Conservation (phyloP, 2,888 invertebrate species). For the Siphlonurus alternatus region DNA sequence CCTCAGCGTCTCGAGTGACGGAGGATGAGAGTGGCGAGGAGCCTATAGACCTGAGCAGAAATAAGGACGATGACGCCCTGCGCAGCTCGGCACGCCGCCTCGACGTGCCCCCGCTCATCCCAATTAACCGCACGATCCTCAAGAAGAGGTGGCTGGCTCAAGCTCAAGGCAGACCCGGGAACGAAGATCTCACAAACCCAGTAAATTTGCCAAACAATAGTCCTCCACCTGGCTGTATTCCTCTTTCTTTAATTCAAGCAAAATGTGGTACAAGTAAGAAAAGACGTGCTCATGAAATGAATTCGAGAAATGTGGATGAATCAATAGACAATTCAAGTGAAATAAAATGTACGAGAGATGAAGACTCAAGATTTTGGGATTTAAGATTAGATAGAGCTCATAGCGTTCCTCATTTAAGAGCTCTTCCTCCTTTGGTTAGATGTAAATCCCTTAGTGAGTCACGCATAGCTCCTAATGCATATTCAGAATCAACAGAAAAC, state of each 20-base stretch:
- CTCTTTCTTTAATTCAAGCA: neutral
- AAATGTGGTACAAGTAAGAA: neutral
- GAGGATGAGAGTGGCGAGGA: neutral
- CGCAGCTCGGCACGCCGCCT: neutral
- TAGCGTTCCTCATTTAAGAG: conserved; percentile 13
- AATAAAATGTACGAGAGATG: neutral
- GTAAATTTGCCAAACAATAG: too few relatives aligned
- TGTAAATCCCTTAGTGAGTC: conserved; percentile 14
- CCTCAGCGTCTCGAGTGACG: too few relatives aligned
- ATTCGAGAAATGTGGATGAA: neutral
- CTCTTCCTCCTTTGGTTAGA: conserved; percentile 11
- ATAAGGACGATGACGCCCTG: neutral
- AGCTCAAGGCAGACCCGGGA: neutral
- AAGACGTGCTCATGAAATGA: neutral
- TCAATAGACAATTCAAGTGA: neutral
- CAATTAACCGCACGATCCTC: neutral
- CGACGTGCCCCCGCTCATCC: neutral
- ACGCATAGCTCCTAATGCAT: conserved; percentile 10
- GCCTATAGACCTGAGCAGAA: neutral
- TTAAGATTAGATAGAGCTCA: conserved; percentile 12
- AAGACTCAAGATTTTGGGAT: conserved; percentile 3
- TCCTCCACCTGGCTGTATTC: too few relatives aligned
- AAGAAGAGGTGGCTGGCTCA: neutral
- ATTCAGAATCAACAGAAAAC: neutral
- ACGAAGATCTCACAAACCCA: neutral